Evolutionary conservation across 2,888 invertebrate species (phyloP).

Genomic region (Lumbricus terrestris): DNA sequence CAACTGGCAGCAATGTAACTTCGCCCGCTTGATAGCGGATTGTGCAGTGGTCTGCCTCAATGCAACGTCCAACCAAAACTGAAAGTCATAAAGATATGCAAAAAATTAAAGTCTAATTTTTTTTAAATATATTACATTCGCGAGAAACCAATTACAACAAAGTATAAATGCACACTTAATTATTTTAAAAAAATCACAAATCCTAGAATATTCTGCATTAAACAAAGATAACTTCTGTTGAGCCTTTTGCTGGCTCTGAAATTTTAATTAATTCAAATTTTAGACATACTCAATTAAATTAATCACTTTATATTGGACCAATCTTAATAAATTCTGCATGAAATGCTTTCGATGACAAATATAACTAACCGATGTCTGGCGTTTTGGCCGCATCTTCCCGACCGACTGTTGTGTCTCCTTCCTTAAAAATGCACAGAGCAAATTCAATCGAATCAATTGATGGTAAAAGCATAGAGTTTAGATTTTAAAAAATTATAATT

Average conservation of each 20-base stretch:
- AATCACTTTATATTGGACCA: not conserved
- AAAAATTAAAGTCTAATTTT: not conserved
- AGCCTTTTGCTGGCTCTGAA: not conserved
- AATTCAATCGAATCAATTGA: not conserved
- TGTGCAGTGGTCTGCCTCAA: conserved; percentile 50
- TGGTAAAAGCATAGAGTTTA: not conserved
- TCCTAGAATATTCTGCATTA: not conserved
- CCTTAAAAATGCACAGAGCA: conserved; percentile 61
- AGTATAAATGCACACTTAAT: not conserved
- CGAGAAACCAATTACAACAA: not conserved
- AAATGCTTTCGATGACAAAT: not conserved
- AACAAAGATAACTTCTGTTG: not conserved
- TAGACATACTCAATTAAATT: not conserved
- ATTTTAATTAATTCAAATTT: not conserved
- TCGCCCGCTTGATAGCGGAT: conserved; percentile 48
- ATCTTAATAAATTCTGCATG: not conserved
- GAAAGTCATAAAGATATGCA: not conserved
- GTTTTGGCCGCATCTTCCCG: conserved; percentile 69
- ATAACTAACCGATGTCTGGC: conserved; percentile 69
- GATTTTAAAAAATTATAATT: not conserved
- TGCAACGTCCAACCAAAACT: conserved; percentile 60
- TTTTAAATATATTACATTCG: not conserved
- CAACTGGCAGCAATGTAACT: conserved; percentile 46
- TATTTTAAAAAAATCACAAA: not conserved
- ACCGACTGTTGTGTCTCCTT: conserved; percentile 82